Conservation (phyloP, 2,113 vertebrate species). For the Sceloporus tristichus region DNA sequence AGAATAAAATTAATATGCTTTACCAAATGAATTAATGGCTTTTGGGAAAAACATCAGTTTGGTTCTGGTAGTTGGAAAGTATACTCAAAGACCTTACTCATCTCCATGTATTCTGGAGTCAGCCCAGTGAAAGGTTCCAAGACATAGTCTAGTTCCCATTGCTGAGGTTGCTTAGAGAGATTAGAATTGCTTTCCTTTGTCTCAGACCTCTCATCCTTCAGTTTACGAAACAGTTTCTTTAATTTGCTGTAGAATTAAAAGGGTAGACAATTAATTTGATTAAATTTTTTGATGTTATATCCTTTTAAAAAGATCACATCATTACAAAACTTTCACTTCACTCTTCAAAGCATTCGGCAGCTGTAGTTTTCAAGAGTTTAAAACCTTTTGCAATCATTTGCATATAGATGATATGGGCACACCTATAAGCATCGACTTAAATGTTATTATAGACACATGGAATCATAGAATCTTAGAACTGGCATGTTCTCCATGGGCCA, state of each 20-base stretch:
- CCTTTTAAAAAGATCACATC: background rate
- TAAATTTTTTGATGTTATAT: background rate
- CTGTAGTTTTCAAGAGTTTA: background rate
- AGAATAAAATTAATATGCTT: background rate
- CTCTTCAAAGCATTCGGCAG: background rate
- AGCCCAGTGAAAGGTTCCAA: constrained; percentile 94
- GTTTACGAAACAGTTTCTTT: constrained; percentile 92
- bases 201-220: constrained; percentile 85
- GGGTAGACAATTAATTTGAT: background rate
- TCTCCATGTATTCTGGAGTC: constrained; percentile 98
- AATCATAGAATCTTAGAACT: too few relatives aligned
- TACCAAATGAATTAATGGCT: background rate
- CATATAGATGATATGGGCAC: too few relatives aligned
- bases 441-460: too few relatives aligned
- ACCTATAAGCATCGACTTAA: too few relatives aligned
- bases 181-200: constrained; percentile 77
- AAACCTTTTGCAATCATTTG: too few relatives aligned
- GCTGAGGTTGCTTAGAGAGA: constrained; percentile 83
- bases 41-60: background rate
- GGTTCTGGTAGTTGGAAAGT: background rate
- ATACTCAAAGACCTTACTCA: constrained; percentile 84
- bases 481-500: too few relatives aligned
- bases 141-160: constrained; percentile 90
- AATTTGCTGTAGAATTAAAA: constrained; percentile 85
- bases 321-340: background rate